Conservation (phyloP, 2,113 vertebrate genomes). For the Corythornis madagascariensis region DNA sequence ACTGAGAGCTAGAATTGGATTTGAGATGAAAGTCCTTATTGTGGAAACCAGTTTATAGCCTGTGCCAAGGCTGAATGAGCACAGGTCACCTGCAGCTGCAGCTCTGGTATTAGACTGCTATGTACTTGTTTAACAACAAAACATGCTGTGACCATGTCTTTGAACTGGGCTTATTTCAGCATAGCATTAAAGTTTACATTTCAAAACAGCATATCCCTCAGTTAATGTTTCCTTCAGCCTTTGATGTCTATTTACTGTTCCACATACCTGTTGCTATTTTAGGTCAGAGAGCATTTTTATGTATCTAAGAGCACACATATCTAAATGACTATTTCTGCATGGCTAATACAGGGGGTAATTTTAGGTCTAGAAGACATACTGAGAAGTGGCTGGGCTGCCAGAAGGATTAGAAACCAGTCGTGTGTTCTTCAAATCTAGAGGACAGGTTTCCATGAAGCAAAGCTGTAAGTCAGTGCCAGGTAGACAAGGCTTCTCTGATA, state of each 20-base stretch:
- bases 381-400: slow-evolving; percentile 20
- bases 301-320: not conserved
- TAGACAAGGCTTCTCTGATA: not conserved
- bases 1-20: not conserved
- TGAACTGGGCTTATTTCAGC: not conserved
- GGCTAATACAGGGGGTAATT: slow-evolving; percentile 36
- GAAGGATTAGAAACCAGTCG: slow-evolving; percentile 22
- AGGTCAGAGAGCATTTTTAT: not conserved
- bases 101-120: not conserved
- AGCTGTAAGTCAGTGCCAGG: slow-evolving; percentile 36
- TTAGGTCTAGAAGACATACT: slow-evolving; percentile 20
- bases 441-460: slow-evolving; percentile 62
- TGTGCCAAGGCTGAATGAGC: not conserved
- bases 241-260: slow-evolving; percentile 47
- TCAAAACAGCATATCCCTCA: not conserved
- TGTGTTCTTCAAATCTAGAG: slow-evolving; percentile 37
- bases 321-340: slow-evolving; percentile 1
- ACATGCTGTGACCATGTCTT: not conserved
- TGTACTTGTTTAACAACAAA: not conserved
- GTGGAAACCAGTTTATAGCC: not conserved
- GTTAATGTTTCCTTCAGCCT: not conserved
- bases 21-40: not conserved
- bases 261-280: slow-evolving; percentile 51
- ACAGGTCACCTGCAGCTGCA: not conserved
- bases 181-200: not conserved